phyloP scores from a whole-genome alignment of 2,797 vertebrate species.

The Taeniopygia guttata region DNA sequence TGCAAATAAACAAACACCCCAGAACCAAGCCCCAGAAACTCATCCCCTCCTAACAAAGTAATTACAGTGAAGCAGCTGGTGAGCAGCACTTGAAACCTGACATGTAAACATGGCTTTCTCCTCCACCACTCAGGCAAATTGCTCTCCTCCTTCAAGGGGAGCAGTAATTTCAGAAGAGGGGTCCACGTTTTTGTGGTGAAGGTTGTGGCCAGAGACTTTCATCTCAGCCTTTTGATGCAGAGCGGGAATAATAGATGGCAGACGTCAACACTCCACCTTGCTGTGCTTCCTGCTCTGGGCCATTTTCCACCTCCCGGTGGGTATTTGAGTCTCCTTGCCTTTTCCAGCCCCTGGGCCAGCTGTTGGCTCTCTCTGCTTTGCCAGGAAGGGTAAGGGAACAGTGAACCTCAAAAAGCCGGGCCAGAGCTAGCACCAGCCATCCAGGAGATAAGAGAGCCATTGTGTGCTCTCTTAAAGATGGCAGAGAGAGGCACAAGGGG shows the following conservation, averaged over 20 bases:
- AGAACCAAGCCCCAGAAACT: constrained; percentile 36
- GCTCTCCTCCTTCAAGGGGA: constrained; percentile 51
- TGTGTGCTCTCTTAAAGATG: too few relatives aligned
- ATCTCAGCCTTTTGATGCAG: constrained; percentile 52
- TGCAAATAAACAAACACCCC: constrained; percentile 48
- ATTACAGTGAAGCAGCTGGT: constrained; percentile 47
- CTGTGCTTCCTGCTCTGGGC: not conserved
- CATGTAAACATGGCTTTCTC: constrained; percentile 55
- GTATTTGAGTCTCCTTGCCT: not conserved
- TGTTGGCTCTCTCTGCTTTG: not conserved
- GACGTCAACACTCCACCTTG: not conserved
- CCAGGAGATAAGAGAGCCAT: not conserved
- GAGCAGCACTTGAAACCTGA: constrained; percentile 6
- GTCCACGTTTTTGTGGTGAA: not conserved
- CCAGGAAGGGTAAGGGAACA: not conserved
- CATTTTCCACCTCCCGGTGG: not conserved
- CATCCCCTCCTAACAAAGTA: not conserved
- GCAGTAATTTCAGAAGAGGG: constrained; percentile 60
- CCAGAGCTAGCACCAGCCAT: not conserved
- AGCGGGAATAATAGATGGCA: constrained; percentile 9
- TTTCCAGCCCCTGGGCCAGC: constrained; percentile 12
- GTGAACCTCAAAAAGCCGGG: not conserved
- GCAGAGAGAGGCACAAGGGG: not conserved
- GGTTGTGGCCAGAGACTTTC: constrained; percentile 29
- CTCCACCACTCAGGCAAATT: not conserved